Conservation (phyloP, 2,888 invertebrate genomes). For the Nezara viridula region DNA sequence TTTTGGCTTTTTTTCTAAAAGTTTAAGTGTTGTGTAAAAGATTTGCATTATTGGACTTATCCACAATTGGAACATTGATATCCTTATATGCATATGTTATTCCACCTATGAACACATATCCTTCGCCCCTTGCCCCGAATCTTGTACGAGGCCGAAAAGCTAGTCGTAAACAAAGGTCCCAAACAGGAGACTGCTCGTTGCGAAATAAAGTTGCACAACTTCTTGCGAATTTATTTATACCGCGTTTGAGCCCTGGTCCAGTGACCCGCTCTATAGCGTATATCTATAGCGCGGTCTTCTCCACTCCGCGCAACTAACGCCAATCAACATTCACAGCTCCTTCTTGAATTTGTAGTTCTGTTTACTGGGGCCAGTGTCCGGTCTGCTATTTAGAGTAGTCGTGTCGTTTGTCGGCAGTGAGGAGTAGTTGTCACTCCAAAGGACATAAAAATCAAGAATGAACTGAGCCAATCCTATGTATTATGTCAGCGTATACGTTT, state of each 20-base stretch:
- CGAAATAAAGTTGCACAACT: background rate
- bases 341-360: background rate
- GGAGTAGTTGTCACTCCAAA: background rate
- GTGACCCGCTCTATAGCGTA: background rate
- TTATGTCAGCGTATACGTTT: background rate
- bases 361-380: conserved; percentile 13
- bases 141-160: background rate
- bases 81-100: background rate
- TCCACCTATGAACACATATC: background rate
- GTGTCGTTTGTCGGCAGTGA: background rate
- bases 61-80: background rate
- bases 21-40: no score
- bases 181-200: background rate
- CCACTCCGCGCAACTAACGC: background rate
- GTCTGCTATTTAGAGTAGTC: background rate
- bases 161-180: conserved; percentile 26
- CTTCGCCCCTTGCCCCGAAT: background rate
- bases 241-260: background rate
- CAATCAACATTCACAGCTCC: background rate
- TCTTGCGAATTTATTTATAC: conserved; percentile 8
- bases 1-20: no score
- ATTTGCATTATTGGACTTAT: background rate
- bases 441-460: background rate
- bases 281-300: background rate
- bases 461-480: background rate